Evolutionary conservation across 2,888 invertebrate genomes (phyloP), one percentile per base, ranked within the genome.

Genomic region (Cantharis rustica): DNA sequence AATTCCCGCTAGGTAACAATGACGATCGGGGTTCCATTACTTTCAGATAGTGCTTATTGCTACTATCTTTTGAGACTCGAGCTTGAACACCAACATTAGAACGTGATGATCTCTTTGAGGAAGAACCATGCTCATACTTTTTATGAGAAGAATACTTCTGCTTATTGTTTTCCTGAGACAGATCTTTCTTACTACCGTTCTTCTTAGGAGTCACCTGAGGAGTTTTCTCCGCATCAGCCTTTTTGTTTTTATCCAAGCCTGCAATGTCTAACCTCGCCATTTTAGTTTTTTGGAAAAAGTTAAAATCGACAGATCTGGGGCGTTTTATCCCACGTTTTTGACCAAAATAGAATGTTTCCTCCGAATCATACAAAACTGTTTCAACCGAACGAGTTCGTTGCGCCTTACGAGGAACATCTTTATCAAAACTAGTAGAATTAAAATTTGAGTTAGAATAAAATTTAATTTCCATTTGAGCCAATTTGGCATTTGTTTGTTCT

Each of bases 351-450:
- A 78, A 81, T 70, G 80, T 79, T 16, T 81, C 82, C 26, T 79
- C 62, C 17, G 79, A 78, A 72, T 86, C 73, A 16, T 31, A 73
- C 10, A 78, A 20, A 7, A 69, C 79, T 7, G 79, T 76, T 71
- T 81, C 87, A 15, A 86, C 85, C 26, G 87, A 87, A 78, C 86
- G 82, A 68, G 86, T 86, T 76, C 86, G 69, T 75, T 79, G 84
- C 62, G 81, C 78, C 76, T 85, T 86, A 73, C 84, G 82, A 20
- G 84, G 82, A 15, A 64, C 71, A 23, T 80, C 80, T 26, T 75
- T 73, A 16, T 76, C 78, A 26, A 64, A 71, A 68, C 66, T 73
- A 61, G 26, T 82, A 70, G 82, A 83, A 71, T 84, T 83, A 23
- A 82, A 84, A 79, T 82, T 83, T 15, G 84, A 84, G 31, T 82